Evolutionary conservation across 2,888 invertebrate species (phyloP), one percentile per base, ranked within the genome.

Genomic region (Bembecia ichneumoniformis): DNA sequence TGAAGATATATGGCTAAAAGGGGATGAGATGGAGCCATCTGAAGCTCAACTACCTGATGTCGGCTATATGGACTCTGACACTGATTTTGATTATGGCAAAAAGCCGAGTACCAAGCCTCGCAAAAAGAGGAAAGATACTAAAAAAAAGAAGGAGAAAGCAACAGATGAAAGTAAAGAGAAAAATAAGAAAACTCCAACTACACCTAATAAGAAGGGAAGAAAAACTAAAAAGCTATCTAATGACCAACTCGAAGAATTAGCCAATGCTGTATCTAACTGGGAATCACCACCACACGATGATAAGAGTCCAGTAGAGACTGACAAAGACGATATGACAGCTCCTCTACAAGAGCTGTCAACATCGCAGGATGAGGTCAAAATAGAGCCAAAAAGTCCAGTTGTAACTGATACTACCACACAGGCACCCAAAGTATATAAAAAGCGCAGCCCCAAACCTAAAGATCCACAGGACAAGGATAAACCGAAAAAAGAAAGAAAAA

Each of bases 1-100:
- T 3, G 93, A 93, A 76, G 93, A 94, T 63, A 93, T 94, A 58
- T 94, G 93, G 93, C 66, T 93, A 10, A 94, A 94, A 79, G 94
- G 94, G 35, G 93, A 93, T 46, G 93, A 94, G 80, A 92, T 93
- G 80, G 93, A 88, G 3, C 87, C 88, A 1, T 87, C 87, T 0
- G 88, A 88, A 56, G 86, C 88, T 0, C 79, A 76, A 40, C 55
- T 72, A 16, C 87, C 82, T 1, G 88, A 88, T 63, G 81, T 86
- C 35, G 88, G 87, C 0, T 86, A 87, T 52, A 83, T 84, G 11
- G 87, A 87, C 50, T 84, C 86, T 0, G 87, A 86, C 35, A 78
- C 71, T 50, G 88, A 88, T 57, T 87, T 86, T 0, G 88, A 88
- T 53, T 88, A 87, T 57, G 77, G 79, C 5, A 77, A 64, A 35